Evolutionary conservation across 2,888 invertebrate genomes (phyloP).

Genomic region (Conistra vaccinii): DNA sequence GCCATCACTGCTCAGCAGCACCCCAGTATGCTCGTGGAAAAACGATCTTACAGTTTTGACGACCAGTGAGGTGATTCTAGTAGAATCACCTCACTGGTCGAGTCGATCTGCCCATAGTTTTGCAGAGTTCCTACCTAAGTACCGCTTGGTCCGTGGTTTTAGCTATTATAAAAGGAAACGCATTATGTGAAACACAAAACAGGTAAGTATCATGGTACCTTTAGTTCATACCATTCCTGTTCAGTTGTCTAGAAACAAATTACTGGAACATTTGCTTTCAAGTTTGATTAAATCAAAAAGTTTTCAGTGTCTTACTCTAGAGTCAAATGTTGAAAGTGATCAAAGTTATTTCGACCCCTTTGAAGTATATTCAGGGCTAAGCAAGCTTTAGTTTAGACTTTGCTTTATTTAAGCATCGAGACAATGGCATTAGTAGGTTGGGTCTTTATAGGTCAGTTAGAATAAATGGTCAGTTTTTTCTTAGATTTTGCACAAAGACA

Average conservation of each 20-base stretch:
- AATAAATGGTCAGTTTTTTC: conserved; percentile 3
- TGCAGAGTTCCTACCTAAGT: too few species aligned
- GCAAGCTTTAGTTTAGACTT: not conserved
- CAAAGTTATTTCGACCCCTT: not conserved
- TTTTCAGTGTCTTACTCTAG: not conserved
- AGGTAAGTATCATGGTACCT: not conserved
- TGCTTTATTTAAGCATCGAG: not conserved
- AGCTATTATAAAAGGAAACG: too few species aligned
- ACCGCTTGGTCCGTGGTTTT: too few species aligned
- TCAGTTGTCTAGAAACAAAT: not conserved
- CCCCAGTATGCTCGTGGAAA: not conserved
- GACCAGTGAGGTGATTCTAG: not conserved
- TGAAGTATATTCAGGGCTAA: not conserved
- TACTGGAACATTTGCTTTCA: not conserved
- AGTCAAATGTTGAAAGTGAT: not conserved
- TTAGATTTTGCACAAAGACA: not conserved
- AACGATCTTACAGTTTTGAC: not conserved
- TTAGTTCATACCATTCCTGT: not conserved
- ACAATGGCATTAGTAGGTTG: not conserved
- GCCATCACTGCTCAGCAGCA: too few species aligned
- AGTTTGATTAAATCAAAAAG: conserved; percentile 11
- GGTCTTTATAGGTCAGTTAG: not conserved
- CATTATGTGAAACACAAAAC: not conserved
- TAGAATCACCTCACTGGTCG: too few species aligned
- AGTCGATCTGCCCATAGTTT: too few species aligned